Evolutionary conservation across 2,113 vertebrate genomes (phyloP), one percentile per base, ranked within the genome.

Genomic region (Gallinago media): DNA sequence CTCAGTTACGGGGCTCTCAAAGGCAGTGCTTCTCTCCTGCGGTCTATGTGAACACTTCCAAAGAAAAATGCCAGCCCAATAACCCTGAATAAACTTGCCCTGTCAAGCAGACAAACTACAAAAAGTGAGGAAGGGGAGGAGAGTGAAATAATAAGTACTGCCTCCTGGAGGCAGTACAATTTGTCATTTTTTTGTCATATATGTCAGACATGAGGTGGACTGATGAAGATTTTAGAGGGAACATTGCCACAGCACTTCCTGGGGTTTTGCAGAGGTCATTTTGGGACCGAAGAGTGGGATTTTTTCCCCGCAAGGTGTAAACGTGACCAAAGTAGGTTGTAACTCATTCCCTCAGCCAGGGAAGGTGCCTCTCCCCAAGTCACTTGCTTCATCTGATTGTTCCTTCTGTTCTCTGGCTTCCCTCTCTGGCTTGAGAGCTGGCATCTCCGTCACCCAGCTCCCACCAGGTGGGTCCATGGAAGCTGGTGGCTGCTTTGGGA

Each of bases 331-430:
- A 85, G 31, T 7, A 63, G 27, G 19, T 18, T 66, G 16, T 44
- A 49, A 32, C 12, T 78, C 1, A 0, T 42, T 88, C 79, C 22
- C 52, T 59, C 14, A 20, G 50, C 13, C 2, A 0, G 40, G 50
- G 16, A 65, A 54, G 40, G 3, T 44, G 34, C 13, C 50, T 74
- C 42, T 89, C 7, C 70, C 23, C 9, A 19, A 22, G 29, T 36
- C 19, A n/a, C 9, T 7, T 68, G 15, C 15, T 75, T 22, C 13
- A 34, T 50, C 36, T 0, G 0, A 19, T 0, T 0, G 0, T 25
- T 56, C 20, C 29, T 92, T 46, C 56, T 67, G 42, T 2, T 74
- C n/a, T 44, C 32, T 2, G 15, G 22, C 20, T 40, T 76, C 32
- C 49, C 25, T 40, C 2, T 0, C n/a, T 34, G 66, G 55, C 66